Base-by-base conservation (phyloP, 1,140 invertebrate species). In the Hyposmocoma kahamanoa region DNA sequence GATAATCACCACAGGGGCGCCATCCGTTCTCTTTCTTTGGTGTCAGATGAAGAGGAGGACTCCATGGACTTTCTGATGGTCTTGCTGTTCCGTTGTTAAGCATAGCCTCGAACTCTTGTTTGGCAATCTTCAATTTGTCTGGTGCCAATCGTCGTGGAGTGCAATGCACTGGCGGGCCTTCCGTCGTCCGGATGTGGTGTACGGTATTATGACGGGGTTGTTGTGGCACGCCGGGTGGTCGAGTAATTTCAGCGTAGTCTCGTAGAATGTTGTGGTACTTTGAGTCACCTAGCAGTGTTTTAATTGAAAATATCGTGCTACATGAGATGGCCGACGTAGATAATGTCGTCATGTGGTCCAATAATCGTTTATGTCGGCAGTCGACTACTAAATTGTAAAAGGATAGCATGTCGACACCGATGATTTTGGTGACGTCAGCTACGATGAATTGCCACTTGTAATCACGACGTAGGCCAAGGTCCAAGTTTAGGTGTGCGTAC, bases 381-480 rank as follows among this genome's bases (percentile, higher is more conserved):
- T 36, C 32, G 11, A 36, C 32, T 15, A 36, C 10, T 15, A 36
- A 17, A 36, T 36, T 10, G 18, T 36, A 36, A 36, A 13, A 36
- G 8, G 11, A 8, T 36, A 36, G 9, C 15, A 36, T 17, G 15
- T 36, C 32, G 6, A 36, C 32, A 2, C 32, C 32, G 15, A 36
- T 36, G 32, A 36, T 36, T 36, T 36, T 36, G 3, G 32, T 36
- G 11, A 36, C 32, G 15, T 36, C 15, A 36, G 32, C 32, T 15
- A 36, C 32, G 1, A 17, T 36, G n/a, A 54, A 54, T n/a, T 13
- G 38, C 52, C 52, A 54, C 10, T 21, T 11, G 19, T 22, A 54
- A 6, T 18, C 22, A 15, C 47, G 43, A 8, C 53, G 48, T 21
- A 56, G 39, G 6, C 47, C 54, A 1, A 57, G 15, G 17, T 57